Evolutionary conservation across 2,797 vertebrate genomes (phyloP).

Genomic region (Centropyge bicolor): DNA sequence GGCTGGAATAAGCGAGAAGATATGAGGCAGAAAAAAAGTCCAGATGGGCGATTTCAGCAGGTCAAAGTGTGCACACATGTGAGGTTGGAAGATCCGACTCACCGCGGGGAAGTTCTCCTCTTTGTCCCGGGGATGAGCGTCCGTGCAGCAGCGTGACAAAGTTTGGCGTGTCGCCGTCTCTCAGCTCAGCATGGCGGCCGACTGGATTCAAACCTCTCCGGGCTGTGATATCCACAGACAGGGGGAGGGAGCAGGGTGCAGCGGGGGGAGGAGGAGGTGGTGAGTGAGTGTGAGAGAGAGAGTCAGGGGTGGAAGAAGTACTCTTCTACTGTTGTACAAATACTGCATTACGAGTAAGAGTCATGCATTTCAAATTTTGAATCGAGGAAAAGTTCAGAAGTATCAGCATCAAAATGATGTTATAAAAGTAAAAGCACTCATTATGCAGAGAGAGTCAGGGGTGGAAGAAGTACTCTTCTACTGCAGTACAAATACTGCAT

Average conservation of each 20-base stretch:
- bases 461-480: background rate
- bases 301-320: background rate
- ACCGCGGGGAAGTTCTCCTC: conserved; percentile 41
- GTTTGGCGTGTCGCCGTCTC: conserved; percentile 61
- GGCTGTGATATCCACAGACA: conserved; percentile 67
- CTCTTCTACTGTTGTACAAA: background rate
- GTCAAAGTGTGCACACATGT: background rate
- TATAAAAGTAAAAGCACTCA: background rate
- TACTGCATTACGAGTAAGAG: background rate
- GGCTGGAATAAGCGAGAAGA: conserved; percentile 15
- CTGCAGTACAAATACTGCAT: background rate
- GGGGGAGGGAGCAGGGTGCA: conserved; percentile 44
- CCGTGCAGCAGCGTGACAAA: conserved; percentile 76
- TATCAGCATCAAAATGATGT: background rate
- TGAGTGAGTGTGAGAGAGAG: background rate
- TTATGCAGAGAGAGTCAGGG: background rate
- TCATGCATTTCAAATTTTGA: background rate
- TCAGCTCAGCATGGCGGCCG: conserved; percentile 86
- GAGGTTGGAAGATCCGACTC: conserved; percentile 41
- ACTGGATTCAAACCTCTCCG: conserved; percentile 75
- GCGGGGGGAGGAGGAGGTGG: conserved; percentile 2
- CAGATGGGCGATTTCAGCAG: background rate
- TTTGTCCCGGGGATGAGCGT: conserved; percentile 50
- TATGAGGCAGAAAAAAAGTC: conserved; percentile 14
- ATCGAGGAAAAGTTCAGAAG: background rate